Evolutionary conservation across 2,113 vertebrate species (phyloP).

Genomic region (Mirza zaza): DNA sequence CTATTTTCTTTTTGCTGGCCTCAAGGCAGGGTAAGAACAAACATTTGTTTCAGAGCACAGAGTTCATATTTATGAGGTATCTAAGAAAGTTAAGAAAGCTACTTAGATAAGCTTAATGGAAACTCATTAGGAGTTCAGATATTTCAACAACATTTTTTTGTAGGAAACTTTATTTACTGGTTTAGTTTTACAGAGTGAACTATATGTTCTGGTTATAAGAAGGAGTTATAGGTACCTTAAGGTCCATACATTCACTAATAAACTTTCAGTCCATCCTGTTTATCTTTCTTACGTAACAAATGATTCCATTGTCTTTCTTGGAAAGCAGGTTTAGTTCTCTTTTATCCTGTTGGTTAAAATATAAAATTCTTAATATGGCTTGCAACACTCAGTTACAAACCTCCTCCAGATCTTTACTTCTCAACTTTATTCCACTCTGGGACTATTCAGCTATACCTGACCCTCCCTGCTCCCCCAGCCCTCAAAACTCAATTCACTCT

Average conservation of each 20-base stretch:
- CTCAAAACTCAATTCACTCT: no score
- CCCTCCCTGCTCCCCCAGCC: not conserved
- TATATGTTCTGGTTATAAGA: not conserved
- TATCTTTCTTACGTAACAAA: not conserved
- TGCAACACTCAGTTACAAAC: not conserved
- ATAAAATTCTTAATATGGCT: not conserved
- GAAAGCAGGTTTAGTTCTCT: not conserved
- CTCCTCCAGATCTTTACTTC: not conserved
- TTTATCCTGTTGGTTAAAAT: not conserved
- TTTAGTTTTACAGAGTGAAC: not conserved
- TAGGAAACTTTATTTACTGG: not conserved
- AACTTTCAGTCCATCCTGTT: not conserved
- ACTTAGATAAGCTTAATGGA: not conserved
- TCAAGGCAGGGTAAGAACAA: not conserved
- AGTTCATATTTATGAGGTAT: not conserved
- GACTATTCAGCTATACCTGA: not conserved
- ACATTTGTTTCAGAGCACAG: not conserved
- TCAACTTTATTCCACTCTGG: not conserved
- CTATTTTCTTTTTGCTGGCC: not conserved
- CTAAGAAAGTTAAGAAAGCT: not conserved
- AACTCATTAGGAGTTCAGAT: not conserved
- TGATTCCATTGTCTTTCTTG: not conserved
- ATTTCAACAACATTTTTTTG: not conserved
- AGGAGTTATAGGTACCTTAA: not conserved
- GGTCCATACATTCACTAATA: not conserved